Conservation (phyloP, 2,113 vertebrate species). For the Nycticorax nycticorax region DNA sequence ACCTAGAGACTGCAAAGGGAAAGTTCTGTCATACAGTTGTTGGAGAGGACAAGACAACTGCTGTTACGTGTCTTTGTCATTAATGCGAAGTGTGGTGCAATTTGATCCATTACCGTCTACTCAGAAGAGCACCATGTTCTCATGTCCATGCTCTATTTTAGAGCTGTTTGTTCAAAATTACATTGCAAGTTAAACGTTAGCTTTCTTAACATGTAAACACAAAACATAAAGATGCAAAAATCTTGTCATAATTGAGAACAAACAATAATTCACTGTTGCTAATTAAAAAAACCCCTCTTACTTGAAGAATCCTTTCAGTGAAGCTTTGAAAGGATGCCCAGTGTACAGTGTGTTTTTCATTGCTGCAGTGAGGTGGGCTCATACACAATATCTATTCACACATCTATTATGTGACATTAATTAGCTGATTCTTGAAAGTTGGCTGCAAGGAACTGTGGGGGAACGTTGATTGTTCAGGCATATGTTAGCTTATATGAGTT, state of each 20-base stretch:
- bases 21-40: not conserved
- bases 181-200: not conserved
- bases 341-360: not conserved
- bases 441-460: not conserved
- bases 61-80: not conserved
- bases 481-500: not conserved
- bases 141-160: not conserved
- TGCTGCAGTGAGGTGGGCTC: not conserved
- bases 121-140: not conserved
- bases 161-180: not conserved
- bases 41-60: not conserved
- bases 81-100: not conserved
- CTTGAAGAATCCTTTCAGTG: not conserved
- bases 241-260: not conserved
- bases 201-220: not conserved
- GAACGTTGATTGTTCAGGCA: not conserved
- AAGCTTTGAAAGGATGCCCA: not conserved
- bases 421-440: not conserved
- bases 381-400: not conserved
- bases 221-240: not conserved
- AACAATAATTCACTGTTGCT: not conserved
- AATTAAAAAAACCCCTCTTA: not conserved
- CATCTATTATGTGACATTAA: not conserved
- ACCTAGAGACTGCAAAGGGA: not conserved
- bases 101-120: not conserved